Evolutionary conservation across 2,113 vertebrate genomes (phyloP), one percentile per base, ranked within the genome.

Genomic region (Istiophorus platypterus): DNA sequence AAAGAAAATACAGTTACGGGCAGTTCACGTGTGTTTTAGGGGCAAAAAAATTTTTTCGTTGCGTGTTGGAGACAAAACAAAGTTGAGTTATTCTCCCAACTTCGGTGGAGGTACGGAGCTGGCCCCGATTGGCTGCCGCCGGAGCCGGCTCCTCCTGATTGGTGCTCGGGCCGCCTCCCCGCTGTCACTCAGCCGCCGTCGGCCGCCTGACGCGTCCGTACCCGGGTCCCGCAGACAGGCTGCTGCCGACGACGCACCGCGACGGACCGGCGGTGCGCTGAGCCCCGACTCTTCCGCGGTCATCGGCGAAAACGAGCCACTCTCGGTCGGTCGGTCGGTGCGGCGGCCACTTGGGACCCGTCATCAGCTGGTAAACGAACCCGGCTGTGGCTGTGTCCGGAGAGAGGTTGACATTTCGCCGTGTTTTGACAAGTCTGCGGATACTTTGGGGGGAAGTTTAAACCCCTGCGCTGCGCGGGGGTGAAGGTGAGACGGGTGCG

Each of bases 61-160:
- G 34, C 22, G 42, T 14, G 14, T 73, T 64, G 57, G 41, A 1
- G 49, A 62, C 9, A 37, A 85, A 90, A 81, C 22, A 57, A 70
- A 65, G 51, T 82, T 64, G 20, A 20, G 12, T 58, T 45, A 47
- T 27, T 56, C 22, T 4, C 29, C 6, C 11, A 34, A 62, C 78
- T 15, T 74, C 65, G n/a, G 26, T 17, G 7, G n/a, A 61, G 2
- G n/a, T 47, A 41, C 2, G 6, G 0, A 18, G 18, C 12, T 24
- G 12, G 0, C 56, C 31, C 17, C 87, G 82, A 91, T 93, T 94
- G 91, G 92, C 76, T 86, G n/a, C 2, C 0, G 7, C 3, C 17
- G 64, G 49, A 75, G 6, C 54, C 9, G 5, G 22, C 41, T 20
- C 6, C 67, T 62, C 13, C 65, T 86, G 85, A 93, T 93, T 94